Evolutionary conservation across 2,888 invertebrate genomes (phyloP).

Genomic region (Melanostoma scalare): DNA sequence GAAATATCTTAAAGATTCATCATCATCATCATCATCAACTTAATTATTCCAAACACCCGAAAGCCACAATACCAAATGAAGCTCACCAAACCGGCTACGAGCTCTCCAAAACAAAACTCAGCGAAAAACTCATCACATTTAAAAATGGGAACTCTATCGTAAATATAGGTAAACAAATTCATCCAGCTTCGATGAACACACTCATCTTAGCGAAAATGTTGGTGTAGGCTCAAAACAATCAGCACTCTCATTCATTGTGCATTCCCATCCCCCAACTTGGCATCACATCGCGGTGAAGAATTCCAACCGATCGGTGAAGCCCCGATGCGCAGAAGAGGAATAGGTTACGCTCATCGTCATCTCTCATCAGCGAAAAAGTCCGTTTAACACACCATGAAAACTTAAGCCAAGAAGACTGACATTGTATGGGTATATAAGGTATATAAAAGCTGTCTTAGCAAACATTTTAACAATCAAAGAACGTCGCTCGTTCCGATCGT

Average conservation of each 20-base stretch:
- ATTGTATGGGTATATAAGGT: conserved; percentile 65
- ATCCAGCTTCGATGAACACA: conserved; percentile 15
- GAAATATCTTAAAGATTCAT: conserved; percentile 35
- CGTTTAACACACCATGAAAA: conserved; percentile 64
- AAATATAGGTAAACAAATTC: conserved; percentile 9
- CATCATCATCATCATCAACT: not conserved
- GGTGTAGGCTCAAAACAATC: conserved; percentile 61
- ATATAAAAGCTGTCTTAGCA: conserved; percentile 64
- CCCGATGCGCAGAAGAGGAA: conserved; percentile 63
- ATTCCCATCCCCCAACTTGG: conserved; percentile 61
- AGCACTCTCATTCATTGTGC: conserved; percentile 14
- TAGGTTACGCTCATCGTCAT: conserved; percentile 66
- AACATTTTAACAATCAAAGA: conserved; percentile 70
- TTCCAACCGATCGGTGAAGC: conserved; percentile 38
- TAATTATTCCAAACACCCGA: conserved; percentile 41
- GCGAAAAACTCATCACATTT: conserved; percentile 41
- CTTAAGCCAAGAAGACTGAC: conserved; percentile 44
- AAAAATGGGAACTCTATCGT: conserved; percentile 2
- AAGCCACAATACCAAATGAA: conserved; percentile 42
- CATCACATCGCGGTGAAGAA: conserved; percentile 45
- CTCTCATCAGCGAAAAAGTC: conserved; percentile 67
- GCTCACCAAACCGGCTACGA: conserved; percentile 17
- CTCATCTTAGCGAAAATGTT: conserved; percentile 67
- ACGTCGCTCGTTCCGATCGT: conserved; percentile 71
- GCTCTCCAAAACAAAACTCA: conserved; percentile 51